Conservation (phyloP, 2,888 invertebrate genomes). For the Schizaphis graminum region DNA sequence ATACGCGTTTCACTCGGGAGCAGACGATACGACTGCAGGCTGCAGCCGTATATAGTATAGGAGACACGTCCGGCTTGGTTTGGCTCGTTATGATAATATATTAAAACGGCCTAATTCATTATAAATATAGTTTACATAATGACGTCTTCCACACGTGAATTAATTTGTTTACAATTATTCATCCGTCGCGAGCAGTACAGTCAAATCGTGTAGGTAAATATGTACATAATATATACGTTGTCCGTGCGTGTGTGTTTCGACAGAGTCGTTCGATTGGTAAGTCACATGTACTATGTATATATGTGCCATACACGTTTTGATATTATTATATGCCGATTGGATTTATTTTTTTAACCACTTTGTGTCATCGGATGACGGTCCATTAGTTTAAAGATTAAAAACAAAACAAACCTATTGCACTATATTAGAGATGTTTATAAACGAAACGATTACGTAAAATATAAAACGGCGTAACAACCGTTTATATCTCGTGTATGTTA, state of each 20-base stretch:
- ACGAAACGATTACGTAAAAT: background rate
- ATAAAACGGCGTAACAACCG: background rate
- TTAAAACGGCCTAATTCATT: background rate
- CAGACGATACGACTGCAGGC: background rate
- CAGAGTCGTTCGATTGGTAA: background rate
- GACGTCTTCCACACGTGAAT: background rate
- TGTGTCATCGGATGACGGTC: background rate
- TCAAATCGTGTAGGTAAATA: background rate
- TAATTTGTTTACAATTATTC: constrained; percentile 29
- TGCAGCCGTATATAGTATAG: no score
- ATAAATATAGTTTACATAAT: background rate
- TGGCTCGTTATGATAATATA: background rate
- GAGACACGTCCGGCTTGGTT: background rate
- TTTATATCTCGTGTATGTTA: background rate
- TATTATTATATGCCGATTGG: background rate
- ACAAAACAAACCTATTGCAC: background rate
- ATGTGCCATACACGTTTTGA: background rate
- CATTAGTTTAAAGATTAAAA: background rate
- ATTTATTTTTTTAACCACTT: background rate
- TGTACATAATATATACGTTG: background rate
- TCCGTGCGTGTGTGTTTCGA: background rate
- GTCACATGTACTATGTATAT: background rate
- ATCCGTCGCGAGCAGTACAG: background rate
- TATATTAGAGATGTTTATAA: background rate
- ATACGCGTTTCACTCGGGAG: background rate